Evolutionary conservation across 2,888 invertebrate species (phyloP), one percentile per base, ranked within the genome.

Genomic region (Melipona beecheii): DNA sequence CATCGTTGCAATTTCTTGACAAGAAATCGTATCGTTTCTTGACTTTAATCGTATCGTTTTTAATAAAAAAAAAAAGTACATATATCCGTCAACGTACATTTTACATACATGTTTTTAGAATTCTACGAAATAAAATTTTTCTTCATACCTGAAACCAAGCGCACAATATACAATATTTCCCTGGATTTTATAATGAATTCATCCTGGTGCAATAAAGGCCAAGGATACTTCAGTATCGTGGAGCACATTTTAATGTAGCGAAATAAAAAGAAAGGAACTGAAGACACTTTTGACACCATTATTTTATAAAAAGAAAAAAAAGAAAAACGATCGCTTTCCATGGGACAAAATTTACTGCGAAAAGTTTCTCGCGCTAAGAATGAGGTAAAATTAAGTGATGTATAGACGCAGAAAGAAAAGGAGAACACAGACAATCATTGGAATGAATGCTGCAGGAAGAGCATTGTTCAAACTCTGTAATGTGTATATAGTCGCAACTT

Each of bases 381-480:
- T 52, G 43, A 68, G 72, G 62, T n/a, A 81, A 83, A 76, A 73
- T 72, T 68, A 56, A 66, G 27, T 62, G 43, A 4, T 58, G 27
- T 19, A 31, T 24, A 50, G 5, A 31, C 6, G 27, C 19, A 31
- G 27, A 27, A 43, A 65, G 27, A 17, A 43, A 31, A 72, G 24
- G 74, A 50, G n/a, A 52, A 69, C 50, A 21, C 13, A 31, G 9
- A 50, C 70, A 49, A 73, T 60, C 83, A 66, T 79, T 82, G 81
- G 69, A 72, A 75, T 72, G 73, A 86, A 83, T 68, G 74, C 83
- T 66, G 84, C 83, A 78, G 79, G 82, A 87, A 79, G 74, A 78
- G 79, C 85, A 87, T 88, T 91, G 87, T 88, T 89, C 85, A 83
- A 76, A 85, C 86, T 89, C 82, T 91, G 83, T 83, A 83, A 86